Percentiles rank a stretch among this genome's conserved stretches.
Evolutionary conservation across 92 coral and sea anemone genomes (phyloP).

Genomic region (Porites divaricata): DNA sequence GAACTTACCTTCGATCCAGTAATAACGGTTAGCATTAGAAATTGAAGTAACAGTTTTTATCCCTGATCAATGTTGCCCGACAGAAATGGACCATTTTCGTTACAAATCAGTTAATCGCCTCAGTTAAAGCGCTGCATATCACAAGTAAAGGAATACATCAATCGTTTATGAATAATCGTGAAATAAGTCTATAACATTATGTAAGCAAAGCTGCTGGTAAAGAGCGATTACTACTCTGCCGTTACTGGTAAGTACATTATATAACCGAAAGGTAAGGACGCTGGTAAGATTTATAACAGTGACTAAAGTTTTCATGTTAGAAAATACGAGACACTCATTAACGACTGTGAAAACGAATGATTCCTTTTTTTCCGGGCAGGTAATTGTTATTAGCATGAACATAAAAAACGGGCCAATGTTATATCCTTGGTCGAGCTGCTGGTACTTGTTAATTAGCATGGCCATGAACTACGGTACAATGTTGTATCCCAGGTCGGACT

Average conservation of each 20-base stretch:
- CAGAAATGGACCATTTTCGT: neutral
- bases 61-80: neutral
- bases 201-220: neutral
- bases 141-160: neutral
- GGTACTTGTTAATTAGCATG: neutral
- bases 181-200: neutral
- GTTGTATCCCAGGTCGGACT: too few relatives aligned
- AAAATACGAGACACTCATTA: too few relatives aligned
- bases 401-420: too few relatives aligned
- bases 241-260: neutral
- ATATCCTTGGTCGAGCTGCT: too few relatives aligned
- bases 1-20: constrained; percentile 34
- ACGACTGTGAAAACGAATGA: too few relatives aligned
- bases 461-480: neutral
- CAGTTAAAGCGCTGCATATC: neutral
- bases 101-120: neutral
- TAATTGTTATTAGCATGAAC: too few relatives aligned
- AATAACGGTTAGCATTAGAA: constrained; percentile 41
- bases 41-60: constrained; percentile 3
- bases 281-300: too few relatives aligned
- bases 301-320: too few relatives aligned
- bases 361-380: too few relatives aligned
- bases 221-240: neutral
- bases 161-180: neutral
- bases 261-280: too few relatives aligned